These are phyloP conservation scores for Hydrotaea diabolus DNA, from an alignment of 2,888 invertebrate species.

Conservation along the genomic window DNA sequence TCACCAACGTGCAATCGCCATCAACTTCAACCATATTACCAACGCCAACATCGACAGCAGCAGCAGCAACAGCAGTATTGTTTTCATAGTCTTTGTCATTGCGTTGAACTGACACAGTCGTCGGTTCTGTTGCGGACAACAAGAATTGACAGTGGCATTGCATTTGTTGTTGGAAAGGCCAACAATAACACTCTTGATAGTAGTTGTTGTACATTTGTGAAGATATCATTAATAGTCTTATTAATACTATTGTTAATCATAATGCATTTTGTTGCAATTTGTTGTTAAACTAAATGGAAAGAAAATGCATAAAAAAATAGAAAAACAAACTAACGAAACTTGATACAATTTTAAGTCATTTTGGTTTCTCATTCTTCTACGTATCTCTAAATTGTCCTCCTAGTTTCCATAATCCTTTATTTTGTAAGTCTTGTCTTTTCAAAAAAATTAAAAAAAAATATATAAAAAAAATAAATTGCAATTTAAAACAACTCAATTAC, in stretches of 20 bases:
- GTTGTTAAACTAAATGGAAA: conserved; percentile 56
- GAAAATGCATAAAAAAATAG: background rate
- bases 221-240: conserved; percentile 59
- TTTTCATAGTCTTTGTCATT: conserved; percentile 23
- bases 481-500: conserved; percentile 73
- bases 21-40: conserved; percentile 31
- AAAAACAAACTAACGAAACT: conserved; percentile 8
- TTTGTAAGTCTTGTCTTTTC: conserved; percentile 22
- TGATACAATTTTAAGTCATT: conserved; percentile 8
- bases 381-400: background rate
- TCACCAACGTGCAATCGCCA: conserved; percentile 52
- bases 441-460: conserved; percentile 1
- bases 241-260: conserved; percentile 51
- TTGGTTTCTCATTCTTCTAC: conserved; percentile 4
- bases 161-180: conserved; percentile 52
- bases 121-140: conserved; percentile 7
- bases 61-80: conserved; percentile 27
- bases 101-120: conserved; percentile 6
- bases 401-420: background rate
- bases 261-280: conserved; percentile 61
- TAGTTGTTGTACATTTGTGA: conserved; percentile 59
- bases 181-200: conserved; percentile 34
- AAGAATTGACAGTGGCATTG: conserved; percentile 42
- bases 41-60: conserved; percentile 42
- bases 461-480: background rate